A percentile compares a stretch with the other conserved stretches of the same genome.
phyloP scores from a whole-genome alignment of 2,797 vertebrate species.

The Odontamblyopus lacepedii region DNA sequence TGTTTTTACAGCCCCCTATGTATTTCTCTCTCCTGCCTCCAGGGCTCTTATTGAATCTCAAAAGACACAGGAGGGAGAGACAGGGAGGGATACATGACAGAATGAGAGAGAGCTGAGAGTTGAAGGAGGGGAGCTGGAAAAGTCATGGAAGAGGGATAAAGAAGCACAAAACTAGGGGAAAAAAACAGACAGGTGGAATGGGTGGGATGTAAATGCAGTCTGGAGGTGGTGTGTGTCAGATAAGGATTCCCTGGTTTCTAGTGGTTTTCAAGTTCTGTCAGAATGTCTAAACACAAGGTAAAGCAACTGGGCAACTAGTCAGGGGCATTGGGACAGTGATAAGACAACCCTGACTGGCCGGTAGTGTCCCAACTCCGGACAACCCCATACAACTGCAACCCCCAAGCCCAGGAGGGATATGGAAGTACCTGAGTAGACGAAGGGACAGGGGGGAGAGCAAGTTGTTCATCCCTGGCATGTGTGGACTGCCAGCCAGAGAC shows the following conservation, averaged over 20 bases:
- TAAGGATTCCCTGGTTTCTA: slow-evolving; percentile 59
- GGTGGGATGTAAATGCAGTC: slow-evolving; percentile 64
- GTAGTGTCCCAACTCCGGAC: slow-evolving; percentile 20
- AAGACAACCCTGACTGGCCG: slow-evolving; percentile 39
- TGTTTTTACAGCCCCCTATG: slow-evolving; percentile 75
- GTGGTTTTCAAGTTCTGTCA: slow-evolving; percentile 71
- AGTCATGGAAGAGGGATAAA: slow-evolving; percentile 63
- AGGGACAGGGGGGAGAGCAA: slow-evolving; percentile 60
- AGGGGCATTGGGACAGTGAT: slow-evolving; percentile 44
- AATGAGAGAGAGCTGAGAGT: slow-evolving; percentile 68
- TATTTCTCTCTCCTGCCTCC: slow-evolving; percentile 70
- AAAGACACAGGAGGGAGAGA: slow-evolving; percentile 64
- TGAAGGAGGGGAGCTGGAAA: slow-evolving; percentile 58
- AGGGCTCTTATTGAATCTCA: slow-evolving; percentile 79
- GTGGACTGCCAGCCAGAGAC: slow-evolving; percentile 65
- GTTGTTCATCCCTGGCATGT: slow-evolving; percentile 70
- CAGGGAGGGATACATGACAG: slow-evolving; percentile 70
- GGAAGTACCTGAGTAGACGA: slow-evolving; percentile 41
- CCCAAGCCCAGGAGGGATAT: slow-evolving; percentile 29
- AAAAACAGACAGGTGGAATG: slow-evolving; percentile 57
- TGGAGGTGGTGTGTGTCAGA: slow-evolving; percentile 60
- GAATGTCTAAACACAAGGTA: slow-evolving; percentile 70
- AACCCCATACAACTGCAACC: slow-evolving; percentile 32
- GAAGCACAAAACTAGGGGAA: slow-evolving; percentile 50
- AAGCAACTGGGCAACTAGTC: slow-evolving; percentile 46